phyloP scores from a whole-genome alignment of 2,113 vertebrate genomes.

The Rhipidura dahli region DNA sequence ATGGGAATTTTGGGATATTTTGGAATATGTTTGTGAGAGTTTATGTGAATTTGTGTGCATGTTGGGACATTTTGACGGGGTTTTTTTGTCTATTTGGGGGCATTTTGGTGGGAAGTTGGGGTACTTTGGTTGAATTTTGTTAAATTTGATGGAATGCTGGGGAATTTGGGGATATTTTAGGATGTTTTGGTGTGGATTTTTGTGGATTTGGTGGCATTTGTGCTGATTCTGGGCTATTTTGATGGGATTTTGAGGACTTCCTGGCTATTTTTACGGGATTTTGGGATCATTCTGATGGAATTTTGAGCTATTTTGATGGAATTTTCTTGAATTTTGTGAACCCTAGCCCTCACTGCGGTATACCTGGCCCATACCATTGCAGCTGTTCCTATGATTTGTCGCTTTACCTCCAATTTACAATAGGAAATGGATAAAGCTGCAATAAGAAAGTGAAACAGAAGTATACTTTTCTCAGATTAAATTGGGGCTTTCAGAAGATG shows the following conservation, averaged over 20 bases:
- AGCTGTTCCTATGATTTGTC: background rate
- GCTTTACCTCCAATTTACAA: background rate
- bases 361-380: fast-evolving
- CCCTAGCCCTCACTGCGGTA: background rate
- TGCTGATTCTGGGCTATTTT: background rate
- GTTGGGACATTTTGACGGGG: fast-evolving
- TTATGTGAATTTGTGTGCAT: background rate
- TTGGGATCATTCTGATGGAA: background rate
- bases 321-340: background rate
- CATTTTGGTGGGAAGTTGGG: fast-evolving
- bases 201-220: background rate
- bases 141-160: background rate
- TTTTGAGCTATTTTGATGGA: background rate
- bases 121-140: background rate
- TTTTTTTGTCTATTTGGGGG: background rate
- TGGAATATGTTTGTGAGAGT: fast-evolving
- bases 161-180: background rate
- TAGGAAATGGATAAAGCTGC: background rate
- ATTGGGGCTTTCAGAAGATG: background rate
- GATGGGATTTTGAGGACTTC: background rate
- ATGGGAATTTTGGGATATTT: background rate
- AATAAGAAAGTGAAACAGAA: background rate
- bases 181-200: background rate
- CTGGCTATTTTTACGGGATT: background rate
- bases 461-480: background rate